Percentiles rank a stretch among this genome's conserved stretches.
Conservation (phyloP, 2,888 invertebrate species). For the Cerceris rybyensis region DNA sequence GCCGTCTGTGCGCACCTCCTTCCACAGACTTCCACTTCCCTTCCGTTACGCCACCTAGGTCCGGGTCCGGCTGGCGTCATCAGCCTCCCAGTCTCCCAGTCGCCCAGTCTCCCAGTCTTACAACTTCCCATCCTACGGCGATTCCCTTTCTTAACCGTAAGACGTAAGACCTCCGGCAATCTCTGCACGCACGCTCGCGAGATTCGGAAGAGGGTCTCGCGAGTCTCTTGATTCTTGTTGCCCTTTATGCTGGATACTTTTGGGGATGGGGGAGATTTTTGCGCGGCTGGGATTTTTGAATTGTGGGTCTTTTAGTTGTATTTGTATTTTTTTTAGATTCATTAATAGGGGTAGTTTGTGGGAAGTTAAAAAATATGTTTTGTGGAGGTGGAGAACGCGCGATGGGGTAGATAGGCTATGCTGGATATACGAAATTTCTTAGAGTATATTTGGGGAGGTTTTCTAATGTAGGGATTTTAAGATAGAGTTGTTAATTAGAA, state of each 20-base stretch:
- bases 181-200: conserved; percentile 30
- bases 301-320: too few relatives aligned
- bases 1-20: conserved; percentile 84
- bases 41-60: conserved; percentile 79
- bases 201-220: background rate
- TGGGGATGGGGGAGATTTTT: too few relatives aligned
- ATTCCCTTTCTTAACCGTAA: conserved; percentile 56
- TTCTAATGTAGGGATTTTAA: too few relatives aligned
- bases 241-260: background rate
- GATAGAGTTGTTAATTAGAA: too few relatives aligned
- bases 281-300: too few relatives aligned
- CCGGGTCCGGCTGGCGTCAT: conserved; percentile 77
- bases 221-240: background rate
- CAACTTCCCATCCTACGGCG: conserved; percentile 32
- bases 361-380: too few relatives aligned
- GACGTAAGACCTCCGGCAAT: conserved; percentile 40
- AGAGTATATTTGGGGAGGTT: too few relatives aligned
- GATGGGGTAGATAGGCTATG: too few relatives aligned
- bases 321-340: too few relatives aligned
- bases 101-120: conserved; percentile 42
- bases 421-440: too few relatives aligned
- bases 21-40: conserved; percentile 76
- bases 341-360: too few relatives aligned
- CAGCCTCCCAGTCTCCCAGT: conserved; percentile 59
- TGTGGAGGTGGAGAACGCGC: too few relatives aligned